These are phyloP conservation scores for Celastrina argiolus DNA, from an alignment of 2,888 invertebrate genomes.

Conservation along the genomic window DNA sequence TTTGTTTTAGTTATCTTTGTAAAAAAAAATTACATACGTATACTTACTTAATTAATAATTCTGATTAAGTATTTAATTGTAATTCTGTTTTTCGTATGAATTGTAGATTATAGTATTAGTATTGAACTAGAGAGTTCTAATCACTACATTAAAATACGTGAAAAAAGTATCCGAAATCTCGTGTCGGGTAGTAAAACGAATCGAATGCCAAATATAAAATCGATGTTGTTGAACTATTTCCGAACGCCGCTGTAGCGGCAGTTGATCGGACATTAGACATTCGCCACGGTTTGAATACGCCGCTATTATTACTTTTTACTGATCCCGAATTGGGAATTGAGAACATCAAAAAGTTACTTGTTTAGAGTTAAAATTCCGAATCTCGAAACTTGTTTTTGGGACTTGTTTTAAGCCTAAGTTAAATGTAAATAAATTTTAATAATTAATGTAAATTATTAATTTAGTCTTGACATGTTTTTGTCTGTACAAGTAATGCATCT, in stretches of 20 bases:
- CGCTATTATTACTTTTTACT: conserved; percentile 2
- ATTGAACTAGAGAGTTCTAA: too few species aligned
- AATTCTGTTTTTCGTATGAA: too few species aligned
- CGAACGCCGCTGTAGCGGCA: not conserved
- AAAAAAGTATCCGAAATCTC: not conserved
- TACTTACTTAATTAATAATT: too few species aligned
- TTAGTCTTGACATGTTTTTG: too few species aligned
- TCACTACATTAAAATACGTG: too few species aligned
- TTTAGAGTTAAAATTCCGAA: not conserved
- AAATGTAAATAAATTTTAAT: too few species aligned
- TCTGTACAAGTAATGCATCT: too few species aligned
- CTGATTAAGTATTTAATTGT: too few species aligned
- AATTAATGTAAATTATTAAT: too few species aligned
- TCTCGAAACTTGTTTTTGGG: not conserved
- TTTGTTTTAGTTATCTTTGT: too few species aligned
- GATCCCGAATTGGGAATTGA: not conserved
- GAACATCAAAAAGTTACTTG: not conserved
- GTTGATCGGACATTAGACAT: not conserved
- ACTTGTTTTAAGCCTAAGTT: not conserved
- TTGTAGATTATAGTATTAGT: too few species aligned
- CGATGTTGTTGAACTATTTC: not conserved
- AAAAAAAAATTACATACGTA: too few species aligned
- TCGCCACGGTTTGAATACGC: not conserved
- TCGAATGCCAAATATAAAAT: conserved; percentile 1
- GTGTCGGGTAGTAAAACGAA: not conserved